Conservation (phyloP, 2,797 vertebrate species). For the Odontamblyopus rebecca region DNA sequence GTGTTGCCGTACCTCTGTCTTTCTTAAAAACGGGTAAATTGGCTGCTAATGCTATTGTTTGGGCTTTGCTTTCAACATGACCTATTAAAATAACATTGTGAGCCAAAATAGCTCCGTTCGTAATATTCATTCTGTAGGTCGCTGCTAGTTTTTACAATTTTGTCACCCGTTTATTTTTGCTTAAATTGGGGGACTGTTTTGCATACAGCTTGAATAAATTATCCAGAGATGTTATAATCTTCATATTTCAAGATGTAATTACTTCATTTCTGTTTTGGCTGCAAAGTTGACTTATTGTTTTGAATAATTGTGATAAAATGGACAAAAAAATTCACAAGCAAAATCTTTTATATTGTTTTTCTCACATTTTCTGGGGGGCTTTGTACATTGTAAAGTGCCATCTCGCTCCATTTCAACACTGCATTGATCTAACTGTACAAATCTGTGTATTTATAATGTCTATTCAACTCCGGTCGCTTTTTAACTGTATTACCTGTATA, state of each 20-base stretch:
- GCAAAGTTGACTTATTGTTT: background rate
- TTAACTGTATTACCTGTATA: constrained; percentile 53
- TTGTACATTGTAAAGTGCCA: background rate
- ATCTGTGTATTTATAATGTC: background rate
- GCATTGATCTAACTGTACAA: constrained; percentile 20
- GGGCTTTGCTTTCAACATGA: background rate
- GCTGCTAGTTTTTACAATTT: constrained; percentile 1
- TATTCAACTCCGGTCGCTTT: constrained; percentile 11
- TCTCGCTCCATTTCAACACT: constrained; percentile 3
- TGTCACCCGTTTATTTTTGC: background rate
- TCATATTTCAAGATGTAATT: background rate
- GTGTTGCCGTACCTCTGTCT: background rate
- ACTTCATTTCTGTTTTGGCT: background rate
- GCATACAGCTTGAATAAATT: too few species aligned
- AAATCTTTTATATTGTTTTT: background rate
- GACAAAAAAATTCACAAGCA: background rate
- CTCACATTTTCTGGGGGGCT: background rate
- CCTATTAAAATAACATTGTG: background rate
- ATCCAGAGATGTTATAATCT: background rate
- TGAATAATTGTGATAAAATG: background rate
- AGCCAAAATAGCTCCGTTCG: background rate
- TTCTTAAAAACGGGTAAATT: constrained; percentile 1
- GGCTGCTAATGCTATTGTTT: background rate
- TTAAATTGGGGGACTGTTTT: background rate
- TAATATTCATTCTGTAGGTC: background rate